Conservation (phyloP, 2,888 invertebrate species). For the Agapostemon virescens region DNA sequence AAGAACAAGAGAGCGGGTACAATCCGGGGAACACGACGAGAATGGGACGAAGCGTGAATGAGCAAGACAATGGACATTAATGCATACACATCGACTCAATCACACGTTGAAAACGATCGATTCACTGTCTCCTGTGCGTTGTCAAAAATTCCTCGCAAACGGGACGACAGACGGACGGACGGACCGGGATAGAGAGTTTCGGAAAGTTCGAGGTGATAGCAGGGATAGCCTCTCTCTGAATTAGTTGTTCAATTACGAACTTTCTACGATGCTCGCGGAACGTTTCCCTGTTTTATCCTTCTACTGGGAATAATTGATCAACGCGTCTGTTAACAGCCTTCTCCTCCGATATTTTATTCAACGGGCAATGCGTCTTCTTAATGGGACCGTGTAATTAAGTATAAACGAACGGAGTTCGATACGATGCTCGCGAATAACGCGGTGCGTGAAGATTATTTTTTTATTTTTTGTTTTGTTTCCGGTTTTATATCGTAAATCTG, state of each 20-base stretch:
- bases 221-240: constrained; percentile 28
- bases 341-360: background rate
- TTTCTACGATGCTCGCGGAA: background rate
- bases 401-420: background rate
- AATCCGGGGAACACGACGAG: constrained; percentile 9
- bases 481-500: background rate
- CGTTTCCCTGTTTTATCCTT: background rate
- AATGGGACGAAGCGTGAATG: constrained; percentile 39
- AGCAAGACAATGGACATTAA: constrained; percentile 48
- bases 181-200: background rate
- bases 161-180: background rate
- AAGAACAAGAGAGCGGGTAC: background rate
- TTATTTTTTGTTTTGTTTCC: background rate
- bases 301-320: background rate
- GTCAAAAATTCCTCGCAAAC: constrained; percentile 30
- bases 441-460: background rate
- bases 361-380: background rate
- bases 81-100: constrained; percentile 55
- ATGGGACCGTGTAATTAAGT: background rate
- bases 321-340: background rate
- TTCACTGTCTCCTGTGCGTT: constrained; percentile 44
- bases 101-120: constrained; percentile 50
- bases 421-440: background rate
- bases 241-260: background rate
- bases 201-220: background rate